Conservation (phyloP, 2,797 vertebrate species). For the Fundulus diaphanus region DNA sequence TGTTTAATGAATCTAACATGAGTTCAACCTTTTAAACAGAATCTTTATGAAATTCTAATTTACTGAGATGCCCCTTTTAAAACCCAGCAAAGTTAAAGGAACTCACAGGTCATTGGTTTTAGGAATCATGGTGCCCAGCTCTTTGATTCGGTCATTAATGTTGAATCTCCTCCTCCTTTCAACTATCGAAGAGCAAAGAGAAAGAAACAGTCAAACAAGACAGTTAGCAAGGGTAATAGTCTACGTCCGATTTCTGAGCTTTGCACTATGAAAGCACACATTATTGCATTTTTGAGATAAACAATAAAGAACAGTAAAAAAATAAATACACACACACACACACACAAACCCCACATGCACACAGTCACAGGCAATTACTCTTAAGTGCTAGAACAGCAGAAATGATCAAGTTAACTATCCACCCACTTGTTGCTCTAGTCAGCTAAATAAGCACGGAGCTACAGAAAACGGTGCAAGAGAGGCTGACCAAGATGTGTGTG, state of each 20-base stretch:
- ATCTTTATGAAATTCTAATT: not conserved
- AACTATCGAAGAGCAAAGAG: conserved; percentile 76
- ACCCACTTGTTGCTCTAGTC: conserved; percentile 75
- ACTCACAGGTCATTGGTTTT: conserved; percentile 97
- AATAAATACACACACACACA: conserved; percentile 6
- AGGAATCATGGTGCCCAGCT: conserved; percentile 96
- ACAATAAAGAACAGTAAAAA: conserved; percentile 22
- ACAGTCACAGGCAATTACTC: conserved; percentile 78
- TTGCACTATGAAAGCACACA: not conserved
- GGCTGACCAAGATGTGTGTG: conserved; percentile 18
- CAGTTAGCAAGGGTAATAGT: not conserved
- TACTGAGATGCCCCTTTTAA: not conserved
- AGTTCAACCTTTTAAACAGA: not conserved
- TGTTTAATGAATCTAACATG: not conserved
- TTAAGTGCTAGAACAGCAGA: conserved; percentile 81
- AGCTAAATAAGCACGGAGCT: conserved; percentile 70
- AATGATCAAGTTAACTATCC: conserved; percentile 82
- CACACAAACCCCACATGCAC: conserved; percentile 20
- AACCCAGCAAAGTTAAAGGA: conserved; percentile 7
- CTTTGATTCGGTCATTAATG: conserved; percentile 99
- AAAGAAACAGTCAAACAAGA: conserved; percentile 14
- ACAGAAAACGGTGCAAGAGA: conserved; percentile 56
- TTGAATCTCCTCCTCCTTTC: conserved; percentile 96
- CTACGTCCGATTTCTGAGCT: not conserved
- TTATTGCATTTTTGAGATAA: conserved; percentile 13